These are phyloP conservation scores for Temnopleurus reevesii DNA, from an alignment of 53 echinoderm and acorn worm genomes.

Conservation along the genomic window DNA sequence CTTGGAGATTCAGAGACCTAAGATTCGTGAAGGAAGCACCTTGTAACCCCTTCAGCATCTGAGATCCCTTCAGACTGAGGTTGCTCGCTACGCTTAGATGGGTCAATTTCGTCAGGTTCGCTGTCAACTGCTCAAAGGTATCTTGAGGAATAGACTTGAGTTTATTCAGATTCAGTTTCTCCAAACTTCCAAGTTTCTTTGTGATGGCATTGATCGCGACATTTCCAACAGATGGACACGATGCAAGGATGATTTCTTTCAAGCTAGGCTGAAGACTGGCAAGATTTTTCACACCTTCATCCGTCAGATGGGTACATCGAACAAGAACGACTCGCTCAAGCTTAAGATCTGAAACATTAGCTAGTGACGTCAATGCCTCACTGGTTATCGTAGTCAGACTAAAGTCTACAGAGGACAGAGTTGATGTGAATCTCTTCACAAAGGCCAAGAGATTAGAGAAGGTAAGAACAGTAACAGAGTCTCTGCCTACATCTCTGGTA, in stretches of 20 bases:
- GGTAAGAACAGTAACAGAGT: conserved; percentile 74
- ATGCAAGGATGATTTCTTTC: conserved; percentile 67
- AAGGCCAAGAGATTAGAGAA: conserved; percentile 74
- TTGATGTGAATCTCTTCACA: conserved; percentile 52
- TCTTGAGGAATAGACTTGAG: conserved; percentile 59
- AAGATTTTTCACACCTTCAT: conserved; percentile 73
- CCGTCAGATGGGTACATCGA: conserved; percentile 70
- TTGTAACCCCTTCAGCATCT: conserved; percentile 60
- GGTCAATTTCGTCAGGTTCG: conserved; percentile 53
- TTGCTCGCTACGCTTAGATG: conserved; percentile 53
- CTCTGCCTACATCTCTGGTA: conserved; percentile 38
- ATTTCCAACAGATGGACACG: conserved; percentile 60
- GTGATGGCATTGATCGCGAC: conserved; percentile 68
- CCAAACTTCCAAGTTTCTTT: conserved; percentile 40
- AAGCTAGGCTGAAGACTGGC: conserved; percentile 65
- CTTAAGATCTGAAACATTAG: conserved; percentile 63
- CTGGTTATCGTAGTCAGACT: conserved; percentile 83
- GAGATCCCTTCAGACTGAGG: conserved; percentile 50
- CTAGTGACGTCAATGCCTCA: conserved; percentile 65
- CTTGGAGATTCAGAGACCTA: conserved; percentile 67
- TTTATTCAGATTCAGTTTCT: conserved; percentile 53
- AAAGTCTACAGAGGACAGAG: conserved; percentile 66
- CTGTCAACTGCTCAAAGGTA: conserved; percentile 48
- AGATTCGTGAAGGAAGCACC: conserved; percentile 54
- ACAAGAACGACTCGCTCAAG: conserved; percentile 69